phyloP scores from a whole-genome alignment of 2,113 vertebrate species.

The Apaloderma vittatum region DNA sequence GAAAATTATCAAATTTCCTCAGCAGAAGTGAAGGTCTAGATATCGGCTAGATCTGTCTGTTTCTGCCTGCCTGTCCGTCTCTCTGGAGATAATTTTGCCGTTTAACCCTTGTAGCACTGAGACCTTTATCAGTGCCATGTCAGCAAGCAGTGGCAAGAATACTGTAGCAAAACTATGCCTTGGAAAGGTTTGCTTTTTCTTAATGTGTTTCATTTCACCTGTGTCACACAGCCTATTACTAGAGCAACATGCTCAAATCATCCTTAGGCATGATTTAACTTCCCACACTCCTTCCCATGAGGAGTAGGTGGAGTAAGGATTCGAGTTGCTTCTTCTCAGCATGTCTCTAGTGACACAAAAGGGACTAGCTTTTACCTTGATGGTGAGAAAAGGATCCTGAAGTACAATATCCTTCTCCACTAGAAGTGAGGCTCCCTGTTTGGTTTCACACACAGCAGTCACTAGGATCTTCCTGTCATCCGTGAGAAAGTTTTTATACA shows the following conservation, averaged over 20 bases:
- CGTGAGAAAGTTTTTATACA: slow-evolving; percentile 67
- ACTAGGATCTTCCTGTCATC: slow-evolving; percentile 76
- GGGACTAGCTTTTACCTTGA: slow-evolving; percentile 43
- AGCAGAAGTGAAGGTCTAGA: background rate
- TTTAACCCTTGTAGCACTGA: background rate
- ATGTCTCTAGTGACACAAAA: background rate
- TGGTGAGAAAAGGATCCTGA: slow-evolving; percentile 43
- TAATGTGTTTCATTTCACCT: background rate
- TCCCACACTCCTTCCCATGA: background rate
- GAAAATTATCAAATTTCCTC: background rate
- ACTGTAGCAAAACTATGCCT: background rate
- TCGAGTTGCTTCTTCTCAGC: background rate
- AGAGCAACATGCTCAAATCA: background rate
- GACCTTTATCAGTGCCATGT: background rate
- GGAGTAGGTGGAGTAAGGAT: background rate
- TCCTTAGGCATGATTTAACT: background rate
- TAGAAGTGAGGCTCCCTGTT: background rate
- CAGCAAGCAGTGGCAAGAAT: background rate
- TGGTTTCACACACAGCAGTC: slow-evolving; percentile 59
- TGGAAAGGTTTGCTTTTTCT: background rate
- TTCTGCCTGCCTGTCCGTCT: background rate
- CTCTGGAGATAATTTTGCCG: background rate
- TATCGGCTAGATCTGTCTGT: background rate
- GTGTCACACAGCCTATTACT: background rate
- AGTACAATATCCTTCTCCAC: slow-evolving; percentile 60